Percentiles rank a stretch among this genome's conserved stretches.
phyloP scores from a whole-genome alignment of 2,888 invertebrate genomes.

The Sesamia inferens region DNA sequence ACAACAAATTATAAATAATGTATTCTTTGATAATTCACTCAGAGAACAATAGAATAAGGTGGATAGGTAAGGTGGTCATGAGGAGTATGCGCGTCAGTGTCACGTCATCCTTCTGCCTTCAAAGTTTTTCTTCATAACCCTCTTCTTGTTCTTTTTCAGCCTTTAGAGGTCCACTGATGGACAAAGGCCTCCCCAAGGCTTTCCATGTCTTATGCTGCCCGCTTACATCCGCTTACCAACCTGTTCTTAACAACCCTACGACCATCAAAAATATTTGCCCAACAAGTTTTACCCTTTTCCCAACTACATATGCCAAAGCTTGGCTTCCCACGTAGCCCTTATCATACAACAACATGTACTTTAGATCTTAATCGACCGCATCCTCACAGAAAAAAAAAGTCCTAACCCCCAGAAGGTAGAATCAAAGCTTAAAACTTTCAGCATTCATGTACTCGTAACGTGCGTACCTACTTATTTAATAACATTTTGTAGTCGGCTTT shows the following conservation, averaged over 20 bases:
- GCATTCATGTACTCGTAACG: constrained; percentile 34
- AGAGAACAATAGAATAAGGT: too few relatives aligned
- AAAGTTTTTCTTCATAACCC: too few relatives aligned
- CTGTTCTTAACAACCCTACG: neutral
- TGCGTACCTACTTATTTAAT: constrained; percentile 50
- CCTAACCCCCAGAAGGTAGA: constrained; percentile 15
- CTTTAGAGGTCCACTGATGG: too few relatives aligned
- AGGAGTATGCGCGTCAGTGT: too few relatives aligned
- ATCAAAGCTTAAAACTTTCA: constrained; percentile 41
- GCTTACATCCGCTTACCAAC: too few relatives aligned
- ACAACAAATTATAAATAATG: too few relatives aligned
- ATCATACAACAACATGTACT: neutral
- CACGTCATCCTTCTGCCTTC: too few relatives aligned
- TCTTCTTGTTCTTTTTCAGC: too few relatives aligned
- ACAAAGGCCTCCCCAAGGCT: too few relatives aligned
- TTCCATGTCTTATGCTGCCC: too few relatives aligned
- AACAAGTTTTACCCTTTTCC: neutral
- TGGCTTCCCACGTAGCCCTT: neutral
- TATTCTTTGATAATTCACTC: too few relatives aligned
- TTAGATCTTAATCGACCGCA: neutral
- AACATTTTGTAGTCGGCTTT: constrained; percentile 46
- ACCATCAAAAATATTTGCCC: neutral
- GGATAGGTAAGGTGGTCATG: too few relatives aligned
- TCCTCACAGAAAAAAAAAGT: neutral
- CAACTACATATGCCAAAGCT: neutral